These are phyloP conservation scores for Tetramorium parvispinum DNA, from an alignment of 1,140 invertebrate species.

Conservation along the genomic window DNA sequence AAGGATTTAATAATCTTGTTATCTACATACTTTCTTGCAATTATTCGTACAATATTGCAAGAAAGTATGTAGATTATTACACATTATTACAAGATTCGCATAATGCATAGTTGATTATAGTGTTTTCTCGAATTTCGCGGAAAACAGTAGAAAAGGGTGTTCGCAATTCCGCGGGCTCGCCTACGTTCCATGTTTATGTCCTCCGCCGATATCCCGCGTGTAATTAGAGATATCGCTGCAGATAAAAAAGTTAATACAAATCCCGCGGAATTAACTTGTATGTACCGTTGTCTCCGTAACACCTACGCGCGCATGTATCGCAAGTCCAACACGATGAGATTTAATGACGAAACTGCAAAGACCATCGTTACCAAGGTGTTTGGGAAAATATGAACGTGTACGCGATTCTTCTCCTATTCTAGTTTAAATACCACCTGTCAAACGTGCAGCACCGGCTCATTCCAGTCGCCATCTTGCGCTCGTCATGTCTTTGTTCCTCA, in stretches of 20 bases:
- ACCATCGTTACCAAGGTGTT: constrained; percentile 36
- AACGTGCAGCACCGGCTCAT: constrained; percentile 7
- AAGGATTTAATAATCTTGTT: not conserved
- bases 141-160: not conserved
- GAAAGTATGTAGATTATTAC: no score
- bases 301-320: constrained; percentile 16
- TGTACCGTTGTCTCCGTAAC: constrained; percentile 11
- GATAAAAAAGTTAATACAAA: constrained; percentile 11
- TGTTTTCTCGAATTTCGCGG: constrained; percentile 14
- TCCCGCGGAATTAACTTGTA: not conserved
- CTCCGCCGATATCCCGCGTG: not conserved
- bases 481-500: constrained; percentile 22
- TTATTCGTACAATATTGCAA: no score
- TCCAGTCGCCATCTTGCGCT: not conserved
- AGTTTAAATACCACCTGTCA: constrained; percentile 49
- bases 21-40: not conserved
- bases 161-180: constrained; percentile 15
- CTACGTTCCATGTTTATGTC: constrained; percentile 25
- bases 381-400: constrained; percentile 4
- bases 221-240: constrained; percentile 40
- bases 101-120: not conserved
- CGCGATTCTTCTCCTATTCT: constrained; percentile 22
- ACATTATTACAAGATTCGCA: not conserved
- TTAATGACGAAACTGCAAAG: constrained; percentile 42
- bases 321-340: not conserved